A percentile compares a stretch with the other conserved stretches of the same genome.
Evolutionary conservation across 2,113 vertebrate genomes (phyloP).

Genomic region (Poeciliopsis turrubarensis): DNA sequence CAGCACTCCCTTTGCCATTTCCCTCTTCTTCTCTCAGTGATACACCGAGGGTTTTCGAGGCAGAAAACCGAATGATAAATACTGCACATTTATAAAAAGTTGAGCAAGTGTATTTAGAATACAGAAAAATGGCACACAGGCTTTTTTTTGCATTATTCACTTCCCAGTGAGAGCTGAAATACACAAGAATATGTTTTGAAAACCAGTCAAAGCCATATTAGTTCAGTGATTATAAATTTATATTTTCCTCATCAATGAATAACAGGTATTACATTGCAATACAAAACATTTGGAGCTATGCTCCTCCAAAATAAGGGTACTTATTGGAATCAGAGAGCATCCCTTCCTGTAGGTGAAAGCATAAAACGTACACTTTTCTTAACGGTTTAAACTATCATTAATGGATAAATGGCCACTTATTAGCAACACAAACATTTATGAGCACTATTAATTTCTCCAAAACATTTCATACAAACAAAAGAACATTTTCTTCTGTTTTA

Average conservation of each 20-base stretch:
- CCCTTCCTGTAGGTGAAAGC: too few relatives aligned
- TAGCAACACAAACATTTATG: too few relatives aligned
- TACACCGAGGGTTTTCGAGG: slow-evolving; percentile 64
- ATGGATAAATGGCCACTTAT: too few relatives aligned
- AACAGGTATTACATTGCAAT: slow-evolving; percentile 43
- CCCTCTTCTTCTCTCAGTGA: slow-evolving; percentile 64
- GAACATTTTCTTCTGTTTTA: too few relatives aligned
- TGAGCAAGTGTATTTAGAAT: slow-evolving; percentile 71
- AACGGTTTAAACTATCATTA: too few relatives aligned
- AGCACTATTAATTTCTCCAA: too few relatives aligned
- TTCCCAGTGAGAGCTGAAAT: slow-evolving; percentile 51
- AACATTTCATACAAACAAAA: too few relatives aligned
- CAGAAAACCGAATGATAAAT: slow-evolving; percentile 77
- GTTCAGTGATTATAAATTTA: too few relatives aligned
- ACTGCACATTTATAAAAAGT: slow-evolving; percentile 75
- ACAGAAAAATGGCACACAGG: slow-evolving; percentile 53
- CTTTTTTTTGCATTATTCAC: slow-evolving; percentile 42
- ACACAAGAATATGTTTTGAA: slow-evolving; percentile 68
- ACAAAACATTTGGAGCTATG: too few relatives aligned
- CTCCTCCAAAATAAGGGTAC: too few relatives aligned
- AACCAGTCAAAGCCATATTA: slow-evolving; percentile 27
- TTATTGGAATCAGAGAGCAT: too few relatives aligned
- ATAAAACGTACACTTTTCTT: too few relatives aligned
- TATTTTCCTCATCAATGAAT: slow-evolving; percentile 35
- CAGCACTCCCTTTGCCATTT: slow-evolving; percentile 68